Conservation (phyloP, 2,797 vertebrate species). For the Apogon hyalosoma region DNA sequence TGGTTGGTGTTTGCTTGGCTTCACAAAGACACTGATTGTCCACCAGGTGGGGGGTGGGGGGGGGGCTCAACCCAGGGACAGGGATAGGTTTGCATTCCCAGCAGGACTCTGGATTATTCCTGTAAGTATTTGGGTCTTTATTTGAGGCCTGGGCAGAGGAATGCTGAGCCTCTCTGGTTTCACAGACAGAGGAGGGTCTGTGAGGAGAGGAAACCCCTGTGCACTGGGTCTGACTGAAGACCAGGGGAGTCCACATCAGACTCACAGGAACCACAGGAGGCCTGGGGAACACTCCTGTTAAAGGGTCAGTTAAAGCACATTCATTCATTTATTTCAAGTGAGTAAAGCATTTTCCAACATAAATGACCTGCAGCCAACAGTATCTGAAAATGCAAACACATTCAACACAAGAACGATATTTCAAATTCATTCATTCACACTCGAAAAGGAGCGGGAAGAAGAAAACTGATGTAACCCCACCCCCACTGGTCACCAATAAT, state of each 20-base stretch:
- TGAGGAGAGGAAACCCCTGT: conserved; percentile 49
- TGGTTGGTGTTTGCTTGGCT: conserved; percentile 53
- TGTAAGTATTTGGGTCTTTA: conserved; percentile 56
- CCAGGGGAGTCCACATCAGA: conserved; percentile 31
- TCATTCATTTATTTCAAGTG: no score
- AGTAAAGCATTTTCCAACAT: no score
- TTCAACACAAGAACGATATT: no score
- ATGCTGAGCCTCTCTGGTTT: conserved; percentile 67
- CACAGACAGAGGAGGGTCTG: conserved; percentile 64
- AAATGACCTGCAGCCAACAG: no score
- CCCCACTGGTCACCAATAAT: no score
- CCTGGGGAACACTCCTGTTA: neutral
- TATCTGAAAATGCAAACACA: no score
- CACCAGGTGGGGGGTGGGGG: conserved; percentile 64
- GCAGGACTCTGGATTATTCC: conserved; percentile 67
- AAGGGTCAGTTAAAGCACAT: neutral
- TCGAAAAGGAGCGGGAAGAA: no score
- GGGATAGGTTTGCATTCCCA: conserved; percentile 63
- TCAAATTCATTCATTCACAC: no score
- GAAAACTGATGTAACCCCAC: no score
- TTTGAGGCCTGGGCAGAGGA: conserved; percentile 62
- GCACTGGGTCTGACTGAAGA: conserved; percentile 20
- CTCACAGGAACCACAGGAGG: conserved; percentile 3
- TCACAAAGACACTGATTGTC: conserved; percentile 81
- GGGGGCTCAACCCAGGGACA: conserved; percentile 40